Base-by-base conservation (phyloP, 2,113 vertebrate species). In the Todiramphus saurophagus region DNA sequence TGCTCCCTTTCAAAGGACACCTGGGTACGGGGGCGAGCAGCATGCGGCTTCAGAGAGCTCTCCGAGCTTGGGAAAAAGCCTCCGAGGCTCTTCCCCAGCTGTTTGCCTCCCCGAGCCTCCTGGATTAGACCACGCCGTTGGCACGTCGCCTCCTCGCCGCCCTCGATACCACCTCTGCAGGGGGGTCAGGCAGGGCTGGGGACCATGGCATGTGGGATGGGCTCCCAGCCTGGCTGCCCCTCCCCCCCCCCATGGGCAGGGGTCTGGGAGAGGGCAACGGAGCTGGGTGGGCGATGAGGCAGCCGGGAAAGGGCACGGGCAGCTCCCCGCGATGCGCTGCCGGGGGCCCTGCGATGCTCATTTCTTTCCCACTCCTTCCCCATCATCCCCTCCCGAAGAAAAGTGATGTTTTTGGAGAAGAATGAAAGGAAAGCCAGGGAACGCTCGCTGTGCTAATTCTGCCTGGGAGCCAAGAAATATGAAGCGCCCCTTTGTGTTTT, bases 321-420 rank as follows among this genome's bases (percentile, higher is more conserved):
- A 48, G 43, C 74, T 78, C 69, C 78, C 21, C 1, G 2, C 5
- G 10, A 23, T 0, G 1, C 4, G 5, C 79, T 72, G 70, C 35
- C 1, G 6, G 51, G 41, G 77, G 44, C 21, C 43, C 4, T 1
- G 81, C 2, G 23, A 56, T 58, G 88, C 73, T 89, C 73, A 8
- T 6, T 10, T 73, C 46, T 83, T 95, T 94, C 94, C 94, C 72
- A 64, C 51, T 92, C 51, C 91, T 83, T 53, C 41, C 83, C 21
- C 39, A 28, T 66, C 11, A 3, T 41, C 70, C 46, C 43, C 41
- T 39, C 60, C n/a, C 48, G 2, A 16, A 91, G 82, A 88, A 96
- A 88, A 92, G 43, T 20, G 92, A 59, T 96, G 93, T 94, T 96
- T 97, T 96, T 97, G 96, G 96, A 97, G 86, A 41, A 67, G 85